These are phyloP conservation scores for Fregetta grallaria DNA, from an alignment of 2,113 vertebrate genomes.

Conservation along the genomic window DNA sequence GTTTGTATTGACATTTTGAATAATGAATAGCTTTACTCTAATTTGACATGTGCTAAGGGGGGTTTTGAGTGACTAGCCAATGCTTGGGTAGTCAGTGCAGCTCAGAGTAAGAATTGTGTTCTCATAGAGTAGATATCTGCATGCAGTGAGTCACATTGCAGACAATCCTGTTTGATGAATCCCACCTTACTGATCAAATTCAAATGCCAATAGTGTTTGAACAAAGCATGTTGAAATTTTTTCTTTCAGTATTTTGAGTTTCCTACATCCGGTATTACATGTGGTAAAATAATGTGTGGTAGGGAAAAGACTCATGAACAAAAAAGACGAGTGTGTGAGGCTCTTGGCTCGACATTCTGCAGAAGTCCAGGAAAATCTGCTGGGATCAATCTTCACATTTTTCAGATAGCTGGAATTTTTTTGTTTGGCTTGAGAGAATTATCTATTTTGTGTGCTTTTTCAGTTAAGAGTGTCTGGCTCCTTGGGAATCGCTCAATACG, in stretches of 20 bases:
- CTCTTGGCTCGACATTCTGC: not conserved
- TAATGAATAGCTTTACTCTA: not conserved
- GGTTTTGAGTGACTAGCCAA: not conserved
- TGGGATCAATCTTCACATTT: not conserved
- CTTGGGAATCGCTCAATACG: not conserved
- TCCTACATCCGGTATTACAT: no score
- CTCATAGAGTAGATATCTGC: not conserved
- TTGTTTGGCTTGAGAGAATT: not conserved
- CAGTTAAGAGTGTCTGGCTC: not conserved
- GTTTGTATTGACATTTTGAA: not conserved
- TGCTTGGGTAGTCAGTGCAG: not conserved
- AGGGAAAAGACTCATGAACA: not conserved
- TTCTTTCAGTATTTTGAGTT: not conserved
- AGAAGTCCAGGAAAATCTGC: not conserved
- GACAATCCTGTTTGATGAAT: not conserved
- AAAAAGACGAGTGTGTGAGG: not conserved
- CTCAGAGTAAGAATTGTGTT: not conserved
- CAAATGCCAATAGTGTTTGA: not conserved
- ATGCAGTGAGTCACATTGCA: not conserved
- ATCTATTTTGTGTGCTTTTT: not conserved
- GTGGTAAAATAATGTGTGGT: not conserved
- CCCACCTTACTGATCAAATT: not conserved
- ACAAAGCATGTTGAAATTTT: not conserved
- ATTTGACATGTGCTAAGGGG: not conserved
- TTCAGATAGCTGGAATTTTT: not conserved